Evolutionary conservation across 2,888 invertebrate species (phyloP).

Genomic region (Macrophya annulata): DNA sequence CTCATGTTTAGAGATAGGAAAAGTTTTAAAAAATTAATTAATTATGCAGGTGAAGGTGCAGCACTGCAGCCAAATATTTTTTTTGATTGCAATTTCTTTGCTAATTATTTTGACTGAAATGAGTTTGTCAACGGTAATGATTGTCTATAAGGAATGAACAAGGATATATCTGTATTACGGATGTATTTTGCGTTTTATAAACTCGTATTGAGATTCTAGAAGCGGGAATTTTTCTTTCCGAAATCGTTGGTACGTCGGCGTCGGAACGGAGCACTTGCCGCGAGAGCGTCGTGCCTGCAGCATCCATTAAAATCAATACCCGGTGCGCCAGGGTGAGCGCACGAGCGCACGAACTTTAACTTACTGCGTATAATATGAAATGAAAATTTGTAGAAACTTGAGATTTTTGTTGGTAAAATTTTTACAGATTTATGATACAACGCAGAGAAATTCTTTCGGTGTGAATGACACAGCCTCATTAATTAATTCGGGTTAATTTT

Average conservation of each 20-base stretch:
- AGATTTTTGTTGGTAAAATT: neutral
- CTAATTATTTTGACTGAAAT: neutral
- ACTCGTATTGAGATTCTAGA: neutral
- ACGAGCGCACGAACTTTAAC: slow-evolving; percentile 60
- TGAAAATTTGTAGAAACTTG: neutral
- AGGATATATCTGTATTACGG: neutral
- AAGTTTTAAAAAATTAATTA: neutral
- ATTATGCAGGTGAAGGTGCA: neutral
- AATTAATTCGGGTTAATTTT: neutral
- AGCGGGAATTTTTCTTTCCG: slow-evolving; percentile 12
- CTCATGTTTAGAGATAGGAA: neutral
- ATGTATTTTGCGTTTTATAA: neutral
- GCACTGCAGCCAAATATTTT: neutral
- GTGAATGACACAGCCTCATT: neutral
- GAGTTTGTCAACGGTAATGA: neutral
- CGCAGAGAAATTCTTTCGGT: neutral
- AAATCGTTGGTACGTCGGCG: slow-evolving; percentile 26
- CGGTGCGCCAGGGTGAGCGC: slow-evolving; percentile 64
- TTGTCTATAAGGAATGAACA: neutral
- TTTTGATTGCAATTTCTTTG: no score
- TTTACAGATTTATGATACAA: neutral
- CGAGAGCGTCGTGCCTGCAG: slow-evolving; percentile 63
- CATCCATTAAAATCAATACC: slow-evolving; percentile 74
- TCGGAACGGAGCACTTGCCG: slow-evolving; percentile 40
- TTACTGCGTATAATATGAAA: slow-evolving; percentile 21